Base-by-base conservation (phyloP, 2,888 invertebrate species). In the Serripes groenlandicus region DNA sequence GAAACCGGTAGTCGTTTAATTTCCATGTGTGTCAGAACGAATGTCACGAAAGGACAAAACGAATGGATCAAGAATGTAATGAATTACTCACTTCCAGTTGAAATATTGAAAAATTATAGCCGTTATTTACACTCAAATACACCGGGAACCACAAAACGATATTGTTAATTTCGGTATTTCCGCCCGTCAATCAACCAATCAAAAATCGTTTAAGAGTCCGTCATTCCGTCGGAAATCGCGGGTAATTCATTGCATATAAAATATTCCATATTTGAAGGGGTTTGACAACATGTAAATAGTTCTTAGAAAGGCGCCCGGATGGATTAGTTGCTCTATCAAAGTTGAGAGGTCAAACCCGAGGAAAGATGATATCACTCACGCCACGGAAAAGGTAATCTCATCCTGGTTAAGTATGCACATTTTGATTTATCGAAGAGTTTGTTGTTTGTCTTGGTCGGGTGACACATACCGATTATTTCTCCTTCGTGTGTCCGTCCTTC, bases 41-140 rank as follows among this genome's bases (percentile, higher is more conserved):
- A 37, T 78, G 82, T 78, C 82, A 83, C 66, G 56, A n/a, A 32
- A 18, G 75, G 56, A 82, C 77, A 82, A 82, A 73, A 82, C 56
- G 56, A 37, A 34, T n/a, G 64, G 78, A 78, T 83, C 75, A 78
- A 52, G 28, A 42, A 60, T 71, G 66, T 66, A 66, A 66, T 66
- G 66, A 66, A 66, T 66, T 66, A 66, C 66, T 66, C 80, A 72
- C 78, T 84, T 76, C 75, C 74, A 68, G 26, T 62, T 86, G 86
- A 86, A 81, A 75, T 78, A 86, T 86, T 83, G 86, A 81, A 76
- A 81, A 64, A 83, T 86, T 78, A 86, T 86, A 75, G 81, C 83
- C 72, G 74, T 77, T 86, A 83, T 86, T 86, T 83, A 82, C 81
- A 86, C 77, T 73, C 83, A 81, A 78, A 83, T 86, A 81, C 75